Evolutionary conservation across 1,140 invertebrate genomes (phyloP).

Genomic region (Brachionus plicatilis): DNA sequence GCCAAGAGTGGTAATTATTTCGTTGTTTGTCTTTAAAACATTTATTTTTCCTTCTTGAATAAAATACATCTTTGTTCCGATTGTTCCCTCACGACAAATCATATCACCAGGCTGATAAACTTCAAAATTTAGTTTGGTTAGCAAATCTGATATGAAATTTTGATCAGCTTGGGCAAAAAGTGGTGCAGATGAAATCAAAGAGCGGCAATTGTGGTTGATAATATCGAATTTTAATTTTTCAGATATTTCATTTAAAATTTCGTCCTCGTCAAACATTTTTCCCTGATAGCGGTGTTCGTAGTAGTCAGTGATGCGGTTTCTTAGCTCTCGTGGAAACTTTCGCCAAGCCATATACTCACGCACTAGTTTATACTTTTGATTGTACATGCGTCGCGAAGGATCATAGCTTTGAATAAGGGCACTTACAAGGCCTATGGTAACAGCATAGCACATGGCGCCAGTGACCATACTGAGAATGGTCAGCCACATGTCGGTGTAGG

Average conservation of each 20-base stretch:
- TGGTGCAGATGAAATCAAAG: slow-evolving; percentile 90
- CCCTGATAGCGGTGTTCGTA: slow-evolving; percentile 97
- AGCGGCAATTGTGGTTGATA: slow-evolving; percentile 97
- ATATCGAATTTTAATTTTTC: slow-evolving; percentile 94
- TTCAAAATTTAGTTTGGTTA: slow-evolving; percentile 94
- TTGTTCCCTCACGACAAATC: slow-evolving; percentile 73
- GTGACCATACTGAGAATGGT: slow-evolving; percentile 87
- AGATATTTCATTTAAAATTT: slow-evolving; percentile 88
- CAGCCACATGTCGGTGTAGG: slow-evolving; percentile 94
- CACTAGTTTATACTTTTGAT: slow-evolving; percentile 80
- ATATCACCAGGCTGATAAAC: slow-evolving; percentile 80
- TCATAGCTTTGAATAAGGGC: slow-evolving; percentile 97
- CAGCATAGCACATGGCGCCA: slow-evolving; percentile 81
- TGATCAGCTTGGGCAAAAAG: slow-evolving; percentile 97
- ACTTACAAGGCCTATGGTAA: slow-evolving; percentile 94
- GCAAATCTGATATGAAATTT: slow-evolving; percentile 94
- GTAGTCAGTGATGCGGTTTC: slow-evolving; percentile 91
- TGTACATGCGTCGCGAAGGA: slow-evolving; percentile 89
- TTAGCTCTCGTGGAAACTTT: slow-evolving; percentile 86
- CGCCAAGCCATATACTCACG: slow-evolving; percentile 98
- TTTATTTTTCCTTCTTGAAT: slow-evolving; percentile 95
- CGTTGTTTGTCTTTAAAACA: slow-evolving; percentile 80
- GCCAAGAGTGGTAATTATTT: slow-evolving; percentile 91
- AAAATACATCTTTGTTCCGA: slow-evolving; percentile 96
- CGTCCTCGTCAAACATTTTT: slow-evolving; percentile 97